A percentile compares a stretch with the other conserved stretches of the same genome.
Evolutionary conservation across 1,140 invertebrate genomes (phyloP).

Genomic region (Andricus grossulariae): DNA sequence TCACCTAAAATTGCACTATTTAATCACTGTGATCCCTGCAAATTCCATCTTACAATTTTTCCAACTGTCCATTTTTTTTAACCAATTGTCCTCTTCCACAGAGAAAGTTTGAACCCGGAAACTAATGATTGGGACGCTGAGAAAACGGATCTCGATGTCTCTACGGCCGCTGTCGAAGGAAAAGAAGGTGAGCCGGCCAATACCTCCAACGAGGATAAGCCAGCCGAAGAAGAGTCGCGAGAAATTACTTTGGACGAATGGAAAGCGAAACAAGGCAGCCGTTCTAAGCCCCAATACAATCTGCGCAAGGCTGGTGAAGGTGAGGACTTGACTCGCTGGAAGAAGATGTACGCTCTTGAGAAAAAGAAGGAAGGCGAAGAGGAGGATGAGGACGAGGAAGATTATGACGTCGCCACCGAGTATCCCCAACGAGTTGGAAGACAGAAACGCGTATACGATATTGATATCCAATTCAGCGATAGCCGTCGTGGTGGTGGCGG

Average conservation of each 20-base stretch:
- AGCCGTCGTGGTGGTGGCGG: constrained; percentile 82
- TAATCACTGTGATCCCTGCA: too few species aligned
- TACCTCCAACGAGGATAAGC: constrained; percentile 70
- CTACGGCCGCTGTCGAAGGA: constrained; percentile 58
- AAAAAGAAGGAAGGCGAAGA: constrained; percentile 86
- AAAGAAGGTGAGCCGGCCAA: constrained; percentile 72
- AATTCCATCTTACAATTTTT: background rate
- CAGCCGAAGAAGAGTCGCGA: constrained; percentile 85
- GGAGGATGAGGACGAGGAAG: constrained; percentile 82
- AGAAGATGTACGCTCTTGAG: constrained; percentile 91
- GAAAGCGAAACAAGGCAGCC: constrained; percentile 86
- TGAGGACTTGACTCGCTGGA: constrained; percentile 93
- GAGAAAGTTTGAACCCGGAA: constrained; percentile 72
- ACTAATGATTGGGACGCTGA: constrained; percentile 74
- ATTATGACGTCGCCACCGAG: constrained; percentile 85
- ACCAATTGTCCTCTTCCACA: constrained; percentile 39
- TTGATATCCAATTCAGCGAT: constrained; percentile 93
- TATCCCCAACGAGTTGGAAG: constrained; percentile 91
- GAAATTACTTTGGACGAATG: constrained; percentile 93
- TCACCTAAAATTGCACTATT: too few species aligned
- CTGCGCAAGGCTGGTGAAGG: constrained; percentile 94
- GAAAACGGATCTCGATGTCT: constrained; percentile 66
- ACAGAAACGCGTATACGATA: constrained; percentile 90
- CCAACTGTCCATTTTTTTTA: background rate
- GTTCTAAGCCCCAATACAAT: constrained; percentile 90